A percentile compares a stretch with the other conserved stretches of the same genome.
Conservation (phyloP, 2,888 invertebrate genomes). For the Lamellibrachia columna region DNA sequence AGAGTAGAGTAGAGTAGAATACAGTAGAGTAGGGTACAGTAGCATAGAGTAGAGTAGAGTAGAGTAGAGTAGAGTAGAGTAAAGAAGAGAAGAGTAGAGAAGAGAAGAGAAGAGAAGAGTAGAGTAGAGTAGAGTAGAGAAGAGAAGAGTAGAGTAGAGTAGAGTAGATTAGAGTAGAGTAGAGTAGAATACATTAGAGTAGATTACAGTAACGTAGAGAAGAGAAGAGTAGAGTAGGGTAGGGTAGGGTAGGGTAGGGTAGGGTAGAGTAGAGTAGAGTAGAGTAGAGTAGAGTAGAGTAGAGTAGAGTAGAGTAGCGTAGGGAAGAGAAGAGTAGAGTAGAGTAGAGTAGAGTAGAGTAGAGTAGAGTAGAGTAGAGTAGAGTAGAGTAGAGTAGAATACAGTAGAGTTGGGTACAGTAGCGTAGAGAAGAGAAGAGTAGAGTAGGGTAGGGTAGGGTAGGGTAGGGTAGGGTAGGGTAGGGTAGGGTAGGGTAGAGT, state of each 20-base stretch:
- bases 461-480: conserved; percentile 19
- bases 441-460: conserved; percentile 20
- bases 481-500: conserved; percentile 23
- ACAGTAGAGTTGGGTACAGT: too few relatives aligned
- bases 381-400: conserved; percentile 27
- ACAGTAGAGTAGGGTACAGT: too few relatives aligned
- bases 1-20: conserved; percentile 19
- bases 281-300: conserved; percentile 28
- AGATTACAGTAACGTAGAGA: too few relatives aligned
- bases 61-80: conserved; percentile 18
- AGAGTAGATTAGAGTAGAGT: too few relatives aligned
- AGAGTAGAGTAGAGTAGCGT: conserved; percentile 27
- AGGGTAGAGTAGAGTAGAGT: conserved; percentile 28
- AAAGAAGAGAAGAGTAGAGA: conserved; percentile 1
- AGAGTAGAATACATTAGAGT: too few relatives aligned
- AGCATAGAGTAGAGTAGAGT: too few relatives aligned
- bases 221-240: conserved; percentile 16
- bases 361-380: conserved; percentile 28
- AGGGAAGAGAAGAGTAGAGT: conserved; percentile 24
- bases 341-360: conserved; percentile 20
- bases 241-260: conserved; percentile 23
- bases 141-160: background rate
- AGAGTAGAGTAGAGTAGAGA: conserved; percentile 17
- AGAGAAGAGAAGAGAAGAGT: conserved; percentile 8
- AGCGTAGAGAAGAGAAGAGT: too few relatives aligned